Evolutionary conservation across 2,888 invertebrate genomes (phyloP).

Genomic region (Lasioglossum marginatum): DNA sequence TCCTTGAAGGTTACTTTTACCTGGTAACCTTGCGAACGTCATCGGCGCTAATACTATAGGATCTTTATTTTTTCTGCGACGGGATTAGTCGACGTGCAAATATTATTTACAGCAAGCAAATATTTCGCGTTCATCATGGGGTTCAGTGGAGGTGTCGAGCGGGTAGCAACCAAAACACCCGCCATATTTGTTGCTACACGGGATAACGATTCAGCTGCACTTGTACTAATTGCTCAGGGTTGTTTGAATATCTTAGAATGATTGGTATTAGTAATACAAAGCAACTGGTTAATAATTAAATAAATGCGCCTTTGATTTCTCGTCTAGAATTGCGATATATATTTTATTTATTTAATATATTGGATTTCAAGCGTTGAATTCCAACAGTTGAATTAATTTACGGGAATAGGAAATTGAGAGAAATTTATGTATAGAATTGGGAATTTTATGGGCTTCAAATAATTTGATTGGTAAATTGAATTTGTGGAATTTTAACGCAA

Average conservation of each 20-base stretch:
- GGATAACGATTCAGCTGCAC: background rate
- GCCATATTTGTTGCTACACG: slow-evolving; percentile 4
- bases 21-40: background rate
- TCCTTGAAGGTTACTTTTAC: background rate
- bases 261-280: background rate
- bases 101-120: background rate
- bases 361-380: background rate
- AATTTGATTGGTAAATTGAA: background rate
- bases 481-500: background rate
- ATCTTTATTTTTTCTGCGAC: background rate
- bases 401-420: background rate
- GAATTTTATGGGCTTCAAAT: background rate
- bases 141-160: background rate
- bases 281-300: background rate
- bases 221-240: background rate
- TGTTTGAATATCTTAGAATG: background rate
- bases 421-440: background rate
- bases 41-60: background rate
- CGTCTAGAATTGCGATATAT: background rate
- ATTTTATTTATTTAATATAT: background rate
- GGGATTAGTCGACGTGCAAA: background rate
- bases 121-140: background rate
- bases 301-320: background rate
- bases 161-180: background rate
- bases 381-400: background rate